Percentiles rank a stretch among this genome's conserved stretches.
These are phyloP conservation scores for Ceraclea dissimilis DNA, from an alignment of 2,888 invertebrate species.

Conservation along the genomic window DNA sequence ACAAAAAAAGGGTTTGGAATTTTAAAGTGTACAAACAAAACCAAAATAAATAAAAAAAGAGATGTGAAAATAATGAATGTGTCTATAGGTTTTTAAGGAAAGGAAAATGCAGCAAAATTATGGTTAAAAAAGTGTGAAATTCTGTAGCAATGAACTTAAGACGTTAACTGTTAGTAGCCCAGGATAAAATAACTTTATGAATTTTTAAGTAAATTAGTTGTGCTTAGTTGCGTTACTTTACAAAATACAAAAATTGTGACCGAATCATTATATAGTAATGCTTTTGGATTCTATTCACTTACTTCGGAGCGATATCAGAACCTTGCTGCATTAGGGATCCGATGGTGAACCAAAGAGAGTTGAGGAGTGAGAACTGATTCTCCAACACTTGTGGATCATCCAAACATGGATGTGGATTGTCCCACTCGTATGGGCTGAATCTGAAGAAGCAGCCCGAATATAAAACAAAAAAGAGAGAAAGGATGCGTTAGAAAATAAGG, in stretches of 20 bases:
- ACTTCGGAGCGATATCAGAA: slow-evolving; percentile 87
- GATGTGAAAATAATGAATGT: too few species aligned
- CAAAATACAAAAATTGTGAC: background rate
- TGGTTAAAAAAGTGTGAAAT: background rate
- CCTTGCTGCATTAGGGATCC: slow-evolving; percentile 90
- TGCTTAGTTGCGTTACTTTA: too few species aligned
- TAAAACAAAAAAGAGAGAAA: slow-evolving; percentile 13
- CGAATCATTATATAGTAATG: too few species aligned
- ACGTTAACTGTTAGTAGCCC: background rate
- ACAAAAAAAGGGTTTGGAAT: background rate
- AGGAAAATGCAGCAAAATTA: slow-evolving; percentile 1
- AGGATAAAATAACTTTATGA: background rate
- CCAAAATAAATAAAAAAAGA: background rate
- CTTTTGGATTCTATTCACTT: slow-evolving; percentile 41
- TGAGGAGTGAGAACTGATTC: slow-evolving; percentile 85
- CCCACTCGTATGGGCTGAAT: slow-evolving; percentile 92
- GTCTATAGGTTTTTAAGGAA: background rate
- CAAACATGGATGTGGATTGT: slow-evolving; percentile 79
- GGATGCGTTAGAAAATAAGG: slow-evolving; percentile 3
- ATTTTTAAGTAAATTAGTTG: background rate
- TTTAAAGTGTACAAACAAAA: background rate
- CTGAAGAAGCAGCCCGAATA: slow-evolving; percentile 39
- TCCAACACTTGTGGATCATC: slow-evolving; percentile 79
- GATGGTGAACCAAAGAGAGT: slow-evolving; percentile 93
- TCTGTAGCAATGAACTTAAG: background rate